These are phyloP conservation scores for Fabriciana adippe DNA, from an alignment of 2,888 invertebrate species.

Conservation along the genomic window DNA sequence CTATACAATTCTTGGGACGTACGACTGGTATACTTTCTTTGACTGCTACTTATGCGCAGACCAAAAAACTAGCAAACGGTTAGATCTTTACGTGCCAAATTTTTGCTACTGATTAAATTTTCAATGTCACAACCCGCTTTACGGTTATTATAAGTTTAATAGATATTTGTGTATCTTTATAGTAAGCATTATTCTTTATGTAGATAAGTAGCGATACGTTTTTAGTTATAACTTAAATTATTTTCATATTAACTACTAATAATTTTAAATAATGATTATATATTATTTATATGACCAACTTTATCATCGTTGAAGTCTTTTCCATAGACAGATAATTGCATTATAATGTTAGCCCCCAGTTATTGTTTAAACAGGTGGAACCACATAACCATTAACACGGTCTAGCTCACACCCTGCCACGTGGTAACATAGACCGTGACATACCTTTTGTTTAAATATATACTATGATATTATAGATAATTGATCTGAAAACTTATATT, in stretches of 20 bases:
- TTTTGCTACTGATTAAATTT: constrained; percentile 13
- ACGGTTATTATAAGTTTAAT: constrained; percentile 11
- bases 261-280: not conserved
- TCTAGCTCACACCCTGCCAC: constrained; percentile 46
- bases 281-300: not conserved
- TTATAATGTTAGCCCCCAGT: not conserved
- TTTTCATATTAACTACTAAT: not conserved
- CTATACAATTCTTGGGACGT: constrained; percentile 27
- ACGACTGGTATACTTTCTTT: constrained; percentile 30
- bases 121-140: constrained; percentile 7
- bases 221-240: no score
- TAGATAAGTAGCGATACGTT: no score
- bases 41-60: constrained; percentile 12
- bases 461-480: constrained; percentile 19
- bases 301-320: constrained; percentile 12
- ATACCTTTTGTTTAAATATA: constrained; percentile 7
- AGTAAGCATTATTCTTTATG: not conserved
- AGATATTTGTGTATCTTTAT: not conserved
- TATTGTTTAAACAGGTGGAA: constrained; percentile 25
- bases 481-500: not conserved
- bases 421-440: constrained; percentile 53
- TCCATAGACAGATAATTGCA: not conserved
- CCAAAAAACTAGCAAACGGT: constrained; percentile 12
- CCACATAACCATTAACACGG: constrained; percentile 38
- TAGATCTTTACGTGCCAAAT: constrained; percentile 4